Percentiles rank a stretch among this genome's conserved stretches.
These are phyloP conservation scores for Papilio polytes DNA, from an alignment of 1,140 invertebrate genomes.

Conservation along the genomic window DNA sequence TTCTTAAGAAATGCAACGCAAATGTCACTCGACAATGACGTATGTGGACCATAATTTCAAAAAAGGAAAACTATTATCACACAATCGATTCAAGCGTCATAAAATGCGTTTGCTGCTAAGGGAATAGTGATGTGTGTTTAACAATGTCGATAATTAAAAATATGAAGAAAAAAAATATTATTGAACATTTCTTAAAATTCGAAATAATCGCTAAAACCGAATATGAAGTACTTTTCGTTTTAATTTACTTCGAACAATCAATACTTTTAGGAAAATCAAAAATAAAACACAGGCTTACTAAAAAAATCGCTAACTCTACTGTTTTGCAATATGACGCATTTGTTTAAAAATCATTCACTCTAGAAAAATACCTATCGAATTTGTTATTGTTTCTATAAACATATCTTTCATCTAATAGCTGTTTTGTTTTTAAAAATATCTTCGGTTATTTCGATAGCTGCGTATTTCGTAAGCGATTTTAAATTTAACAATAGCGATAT, in stretches of 20 bases:
- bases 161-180: background rate
- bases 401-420: background rate
- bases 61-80: constrained; percentile 76
- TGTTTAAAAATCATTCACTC: background rate
- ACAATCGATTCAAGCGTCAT: constrained; percentile 70
- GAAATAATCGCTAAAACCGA: too few species aligned
- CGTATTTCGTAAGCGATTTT: background rate
- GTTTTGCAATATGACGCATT: background rate
- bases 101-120: constrained; percentile 55
- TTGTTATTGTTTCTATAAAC: background rate
- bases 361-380: background rate
- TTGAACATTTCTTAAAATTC: too few species aligned
- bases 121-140: constrained; percentile 53
- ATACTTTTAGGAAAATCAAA: too few species aligned
- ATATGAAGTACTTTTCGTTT: too few species aligned
- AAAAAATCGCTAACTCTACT: too few species aligned
- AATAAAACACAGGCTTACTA: too few species aligned
- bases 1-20: constrained; percentile 38
- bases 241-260: too few species aligned
- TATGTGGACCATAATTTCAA: constrained; percentile 65
- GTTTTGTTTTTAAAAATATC: constrained; percentile 4
- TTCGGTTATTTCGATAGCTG: background rate
- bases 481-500: constrained; percentile 15
- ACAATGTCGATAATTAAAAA: background rate
- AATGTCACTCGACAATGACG: constrained; percentile 59